phyloP scores from a whole-genome alignment of 2,113 vertebrate genomes.

The Rutilus rutilus region DNA sequence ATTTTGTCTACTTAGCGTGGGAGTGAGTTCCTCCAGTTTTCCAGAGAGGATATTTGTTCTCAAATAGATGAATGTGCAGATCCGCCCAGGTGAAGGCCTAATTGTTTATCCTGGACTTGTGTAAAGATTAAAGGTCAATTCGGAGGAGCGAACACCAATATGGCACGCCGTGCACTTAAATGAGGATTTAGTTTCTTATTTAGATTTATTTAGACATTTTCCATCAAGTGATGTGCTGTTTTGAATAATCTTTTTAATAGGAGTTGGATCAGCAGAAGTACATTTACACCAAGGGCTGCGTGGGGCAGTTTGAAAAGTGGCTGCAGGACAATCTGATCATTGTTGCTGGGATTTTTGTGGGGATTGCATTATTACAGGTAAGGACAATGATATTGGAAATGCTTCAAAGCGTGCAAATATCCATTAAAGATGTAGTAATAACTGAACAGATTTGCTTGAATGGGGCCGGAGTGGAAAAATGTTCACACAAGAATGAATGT shows the following conservation, averaged over 20 bases:
- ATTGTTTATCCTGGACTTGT: conserved; percentile 22
- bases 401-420: neutral
- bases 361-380: conserved; percentile 89
- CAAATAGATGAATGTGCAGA: neutral
- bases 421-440: neutral
- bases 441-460: neutral
- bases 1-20: neutral
- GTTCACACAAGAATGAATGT: conserved; percentile 10
- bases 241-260: conserved; percentile 61
- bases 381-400: neutral
- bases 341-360: conserved; percentile 87
- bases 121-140: conserved; percentile 27
- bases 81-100: conserved; percentile 15
- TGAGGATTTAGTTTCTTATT: conserved; percentile 1
- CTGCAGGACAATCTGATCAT: conserved; percentile 89
- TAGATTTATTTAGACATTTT: neutral
- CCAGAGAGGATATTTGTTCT: conserved; percentile 38
- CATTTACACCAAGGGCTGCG: conserved; percentile 90
- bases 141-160: neutral
- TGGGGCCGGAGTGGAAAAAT: neutral
- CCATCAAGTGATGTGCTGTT: neutral
- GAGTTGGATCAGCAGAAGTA: conserved; percentile 83
- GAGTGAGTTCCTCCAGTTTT: neutral
- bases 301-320: conserved; percentile 93
- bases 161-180: neutral